Evolutionary conservation across 1,140 invertebrate genomes (phyloP).

Genomic region (Eubasilissa regina): DNA sequence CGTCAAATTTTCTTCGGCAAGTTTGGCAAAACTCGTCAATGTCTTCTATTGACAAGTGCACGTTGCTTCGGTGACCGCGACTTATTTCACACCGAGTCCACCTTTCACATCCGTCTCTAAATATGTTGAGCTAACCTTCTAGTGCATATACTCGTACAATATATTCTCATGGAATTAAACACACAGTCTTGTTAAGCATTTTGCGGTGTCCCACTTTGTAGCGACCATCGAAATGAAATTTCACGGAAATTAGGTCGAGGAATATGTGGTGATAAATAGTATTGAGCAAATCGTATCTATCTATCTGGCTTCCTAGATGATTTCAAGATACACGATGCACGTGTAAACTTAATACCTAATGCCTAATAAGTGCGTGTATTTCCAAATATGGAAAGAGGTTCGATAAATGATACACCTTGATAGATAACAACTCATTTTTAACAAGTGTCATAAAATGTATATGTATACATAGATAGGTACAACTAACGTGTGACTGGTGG

Average conservation of each 20-base stretch:
- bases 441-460: too few relatives aligned
- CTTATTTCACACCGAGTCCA: too few relatives aligned
- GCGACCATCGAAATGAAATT: slow-evolving; percentile 29
- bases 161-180: background rate
- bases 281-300: slow-evolving; percentile 17
- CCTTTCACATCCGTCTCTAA: too few relatives aligned
- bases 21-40: too few relatives aligned
- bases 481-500: too few relatives aligned
- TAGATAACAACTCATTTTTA: too few relatives aligned
- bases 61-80: too few relatives aligned
- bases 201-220: slow-evolving; percentile 1
- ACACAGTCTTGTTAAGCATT: slow-evolving; percentile 3
- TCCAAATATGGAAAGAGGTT: background rate
- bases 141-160: background rate
- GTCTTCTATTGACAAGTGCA: too few relatives aligned
- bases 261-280: slow-evolving; percentile 17
- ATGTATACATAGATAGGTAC: too few relatives aligned
- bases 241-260: slow-evolving; percentile 34
- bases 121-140: too few relatives aligned
- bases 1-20: too few relatives aligned
- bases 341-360: background rate
- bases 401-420: background rate
- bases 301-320: slow-evolving; percentile 14
- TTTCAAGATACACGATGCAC: background rate
- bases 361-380: background rate